These are phyloP conservation scores for Hemibagrus wyckioides DNA, from an alignment of 2,113 vertebrate genomes.

Conservation along the genomic window DNA sequence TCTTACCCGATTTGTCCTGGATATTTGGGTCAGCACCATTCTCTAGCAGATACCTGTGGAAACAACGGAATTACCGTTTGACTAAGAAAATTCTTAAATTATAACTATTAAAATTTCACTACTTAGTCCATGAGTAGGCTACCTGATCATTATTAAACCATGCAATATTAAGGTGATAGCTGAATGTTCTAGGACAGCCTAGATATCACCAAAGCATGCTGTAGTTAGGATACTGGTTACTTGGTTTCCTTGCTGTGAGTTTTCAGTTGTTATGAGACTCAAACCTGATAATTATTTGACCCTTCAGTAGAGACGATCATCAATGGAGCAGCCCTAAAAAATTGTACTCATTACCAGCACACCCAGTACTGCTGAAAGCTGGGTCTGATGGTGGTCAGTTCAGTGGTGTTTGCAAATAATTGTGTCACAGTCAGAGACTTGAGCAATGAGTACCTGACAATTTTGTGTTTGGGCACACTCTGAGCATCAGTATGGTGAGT, in stretches of 20 bases:
- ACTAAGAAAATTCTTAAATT: background rate
- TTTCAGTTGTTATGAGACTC: background rate
- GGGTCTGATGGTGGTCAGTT: background rate
- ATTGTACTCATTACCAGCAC: background rate
- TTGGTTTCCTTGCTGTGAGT: background rate
- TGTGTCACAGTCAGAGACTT: background rate
- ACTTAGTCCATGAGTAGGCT: background rate
- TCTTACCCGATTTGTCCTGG: slow-evolving; percentile 89
- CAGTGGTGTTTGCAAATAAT: background rate
- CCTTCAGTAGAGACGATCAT: background rate
- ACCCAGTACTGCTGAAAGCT: background rate
- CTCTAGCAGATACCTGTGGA: slow-evolving; percentile 82
- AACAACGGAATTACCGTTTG: slow-evolving; percentile 4
- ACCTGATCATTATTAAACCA: background rate
- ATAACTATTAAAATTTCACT: background rate
- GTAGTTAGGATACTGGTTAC: background rate
- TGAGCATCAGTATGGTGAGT: slow-evolving; percentile 81
- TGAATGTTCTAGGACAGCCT: background rate
- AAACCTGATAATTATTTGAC: background rate
- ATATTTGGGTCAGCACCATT: slow-evolving; percentile 91
- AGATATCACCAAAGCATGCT: background rate
- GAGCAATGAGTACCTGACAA: slow-evolving; percentile 75
- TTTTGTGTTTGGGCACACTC: slow-evolving; percentile 84
- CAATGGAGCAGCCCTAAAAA: background rate
- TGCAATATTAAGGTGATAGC: background rate